Evolutionary conservation across 2,888 invertebrate genomes (phyloP), one percentile per base, ranked within the genome.

Genomic region (Phania funesta): DNA sequence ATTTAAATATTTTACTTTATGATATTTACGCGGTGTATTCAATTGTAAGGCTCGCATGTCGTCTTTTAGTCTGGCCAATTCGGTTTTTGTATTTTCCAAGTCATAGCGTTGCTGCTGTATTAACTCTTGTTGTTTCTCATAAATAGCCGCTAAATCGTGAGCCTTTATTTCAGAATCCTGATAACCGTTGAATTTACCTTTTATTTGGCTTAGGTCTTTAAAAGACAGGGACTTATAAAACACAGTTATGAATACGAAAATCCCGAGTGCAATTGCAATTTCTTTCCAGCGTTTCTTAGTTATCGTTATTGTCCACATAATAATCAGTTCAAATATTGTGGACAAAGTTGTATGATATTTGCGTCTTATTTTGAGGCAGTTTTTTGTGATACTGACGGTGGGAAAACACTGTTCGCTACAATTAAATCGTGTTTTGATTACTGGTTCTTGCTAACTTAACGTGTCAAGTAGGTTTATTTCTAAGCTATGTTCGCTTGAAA

Each of bases 1-100:
- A 85, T 97, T 98, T 16, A 98, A 92, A 89, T 97, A 98, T 89
- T 95, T 96, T 0, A 99, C 98, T 89, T 96, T 95, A 0, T 98
- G 98, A 92, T 95, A 98, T 85, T 95, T 95, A 86, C 96, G 96
- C 1, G 96, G 95, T 54, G 96, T 93, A 87, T 94, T 93, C 3
- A 93, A 93, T 89, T 96, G 96, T 56, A 97, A 90, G 65, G 93
- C 92, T 64, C 93, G 92, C 44, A 97, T 92, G 91, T 95, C 95
- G 83, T 93, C 93, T 89, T 96, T 95, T 67, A 97, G 89, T 68
- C 93, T 93, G 44, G 92, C 92, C 83, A 96, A 93, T 86, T 93
- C 93, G 32, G 91, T 91, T 84, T 93, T 93, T 0, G 95, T 95
- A 85, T 94, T 93, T 80, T 92, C 91, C 20, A 95, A 87, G 85